phyloP scores from a whole-genome alignment of 35 echinoderm and acorn worm genomes.

The Apostichopus japonicus region DNA sequence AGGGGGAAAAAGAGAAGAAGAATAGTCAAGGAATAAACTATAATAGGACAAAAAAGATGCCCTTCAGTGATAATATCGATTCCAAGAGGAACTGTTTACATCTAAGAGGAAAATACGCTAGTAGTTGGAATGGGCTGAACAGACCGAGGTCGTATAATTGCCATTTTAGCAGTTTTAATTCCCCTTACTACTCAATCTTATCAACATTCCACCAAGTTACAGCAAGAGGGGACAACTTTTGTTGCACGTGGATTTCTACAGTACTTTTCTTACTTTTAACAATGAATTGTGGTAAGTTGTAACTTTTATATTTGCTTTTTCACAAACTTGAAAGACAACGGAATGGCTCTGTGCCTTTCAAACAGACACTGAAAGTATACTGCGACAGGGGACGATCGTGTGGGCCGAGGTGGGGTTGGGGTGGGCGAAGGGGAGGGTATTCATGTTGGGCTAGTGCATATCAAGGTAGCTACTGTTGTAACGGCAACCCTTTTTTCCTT shows the following conservation, averaged over 20 bases:
- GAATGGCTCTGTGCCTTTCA: too few species aligned
- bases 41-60: too few species aligned
- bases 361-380: too few species aligned
- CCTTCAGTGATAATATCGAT: not conserved
- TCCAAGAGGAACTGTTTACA: slow-evolving; percentile 25
- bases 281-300: slow-evolving; percentile 19
- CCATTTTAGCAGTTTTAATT: too few species aligned
- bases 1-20: not conserved
- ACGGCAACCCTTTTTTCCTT: too few species aligned
- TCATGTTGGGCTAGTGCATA: too few species aligned
- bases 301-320: not conserved
- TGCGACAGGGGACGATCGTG: too few species aligned
- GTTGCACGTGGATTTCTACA: slow-evolving; percentile 32
- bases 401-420: too few species aligned
- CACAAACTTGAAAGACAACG: too few species aligned
- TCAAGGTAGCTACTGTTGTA: too few species aligned
- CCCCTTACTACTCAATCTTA: not conserved
- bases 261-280: slow-evolving; percentile 31
- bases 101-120: slow-evolving; percentile 7
- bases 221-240: not conserved
- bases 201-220: slow-evolving; percentile 1
- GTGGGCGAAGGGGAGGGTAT: too few species aligned
- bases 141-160: not conserved
- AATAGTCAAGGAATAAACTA: too few species aligned
- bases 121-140: slow-evolving; percentile 38